These are phyloP conservation scores for Meteorus cinctellus DNA, from an alignment of 2,888 invertebrate genomes.

Conservation along the genomic window DNA sequence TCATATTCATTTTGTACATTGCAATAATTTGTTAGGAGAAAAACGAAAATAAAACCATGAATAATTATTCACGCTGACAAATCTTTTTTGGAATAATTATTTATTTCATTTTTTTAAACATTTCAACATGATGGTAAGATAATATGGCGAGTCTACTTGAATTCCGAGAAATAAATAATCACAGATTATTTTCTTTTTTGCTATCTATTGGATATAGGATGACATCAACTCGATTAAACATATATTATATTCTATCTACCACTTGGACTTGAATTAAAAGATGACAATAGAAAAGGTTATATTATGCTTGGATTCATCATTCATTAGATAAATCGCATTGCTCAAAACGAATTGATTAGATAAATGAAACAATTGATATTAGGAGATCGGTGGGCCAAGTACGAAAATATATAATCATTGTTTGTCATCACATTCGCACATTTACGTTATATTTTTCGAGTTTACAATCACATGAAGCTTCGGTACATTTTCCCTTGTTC, in stretches of 20 bases:
- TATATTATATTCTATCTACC: not conserved
- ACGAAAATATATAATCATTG: constrained; percentile 32
- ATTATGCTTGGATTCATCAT: not conserved
- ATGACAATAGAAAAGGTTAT: constrained; percentile 3
- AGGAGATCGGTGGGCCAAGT: not conserved
- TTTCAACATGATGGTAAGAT: not conserved
- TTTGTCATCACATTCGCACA: not conserved
- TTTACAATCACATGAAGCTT: constrained; percentile 2
- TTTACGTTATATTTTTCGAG: not conserved
- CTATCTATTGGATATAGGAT: not conserved
- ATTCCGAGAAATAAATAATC: not conserved
- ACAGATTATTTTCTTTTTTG: constrained; percentile 2
- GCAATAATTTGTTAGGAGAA: constrained; percentile 64
- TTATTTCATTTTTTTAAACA: not conserved
- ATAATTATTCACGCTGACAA: constrained; percentile 3
- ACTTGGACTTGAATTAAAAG: not conserved
- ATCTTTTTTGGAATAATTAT: not conserved
- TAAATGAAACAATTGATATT: constrained; percentile 46
- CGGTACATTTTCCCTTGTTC: not conserved
- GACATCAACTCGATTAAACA: constrained; percentile 3
- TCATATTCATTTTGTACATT: constrained; percentile 72
- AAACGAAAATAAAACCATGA: constrained; percentile 52
- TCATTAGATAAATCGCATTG: not conserved
- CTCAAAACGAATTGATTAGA: constrained; percentile 44
- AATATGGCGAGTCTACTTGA: not conserved